Percentiles rank a stretch among this genome's conserved stretches.
Conservation (phyloP, 30 jellyfish, hydroid and myxozoan species). For the Cassiopea xamachana region DNA sequence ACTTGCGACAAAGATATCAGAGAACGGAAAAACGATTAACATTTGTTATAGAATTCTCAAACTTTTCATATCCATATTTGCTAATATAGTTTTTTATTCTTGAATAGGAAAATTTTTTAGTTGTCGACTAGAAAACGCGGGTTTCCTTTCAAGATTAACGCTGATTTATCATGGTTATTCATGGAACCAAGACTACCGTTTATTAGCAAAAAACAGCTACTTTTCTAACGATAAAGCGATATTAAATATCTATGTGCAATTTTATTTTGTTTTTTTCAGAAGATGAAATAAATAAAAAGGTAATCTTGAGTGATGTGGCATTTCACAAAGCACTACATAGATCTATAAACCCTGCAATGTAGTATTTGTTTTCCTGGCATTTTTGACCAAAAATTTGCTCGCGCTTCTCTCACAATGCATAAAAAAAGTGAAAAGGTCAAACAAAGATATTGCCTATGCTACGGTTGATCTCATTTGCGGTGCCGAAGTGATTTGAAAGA, state of each 20-base stretch:
- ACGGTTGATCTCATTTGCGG: no score
- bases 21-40: neutral
- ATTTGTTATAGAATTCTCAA: neutral
- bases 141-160: neutral
- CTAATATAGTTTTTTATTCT: no score
- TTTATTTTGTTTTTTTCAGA: neutral
- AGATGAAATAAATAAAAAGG: neutral
- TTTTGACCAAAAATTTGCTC: no score
- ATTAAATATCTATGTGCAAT: neutral
- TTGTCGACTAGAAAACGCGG: neutral
- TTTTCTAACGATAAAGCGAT: neutral
- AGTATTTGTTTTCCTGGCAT: no score
- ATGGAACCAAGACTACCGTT: neutral
- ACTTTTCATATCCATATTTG: neutral
- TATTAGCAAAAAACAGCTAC: neutral
- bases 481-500: no score
- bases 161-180: neutral
- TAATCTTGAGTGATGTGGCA: no score
- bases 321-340: no score
- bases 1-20: neutral
- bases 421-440: no score
- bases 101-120: neutral
- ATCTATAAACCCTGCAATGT: no score
- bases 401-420: no score
- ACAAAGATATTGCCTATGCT: no score